Evolutionary conservation across 1,140 invertebrate genomes (phyloP), one percentile per base, ranked within the genome.

Genomic region (Drosophila setifemur): DNA sequence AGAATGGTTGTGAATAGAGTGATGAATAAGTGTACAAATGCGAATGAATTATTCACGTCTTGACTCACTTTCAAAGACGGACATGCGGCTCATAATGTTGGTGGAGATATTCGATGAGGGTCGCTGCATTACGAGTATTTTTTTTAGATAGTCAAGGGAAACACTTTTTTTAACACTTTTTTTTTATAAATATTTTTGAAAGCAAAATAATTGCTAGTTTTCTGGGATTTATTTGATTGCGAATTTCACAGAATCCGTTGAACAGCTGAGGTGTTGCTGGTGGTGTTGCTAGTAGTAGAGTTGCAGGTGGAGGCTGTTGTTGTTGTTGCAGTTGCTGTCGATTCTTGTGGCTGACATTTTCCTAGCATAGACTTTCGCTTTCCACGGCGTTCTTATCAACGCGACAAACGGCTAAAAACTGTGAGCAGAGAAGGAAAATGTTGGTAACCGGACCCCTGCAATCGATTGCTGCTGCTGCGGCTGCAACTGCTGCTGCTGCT

Each of bases 61-160:
- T 33, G 14, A 89, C 86, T 89, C 77, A 89, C 86, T 89, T 78
- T 89, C 86, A 60, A 89, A 89, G 64, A 89, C 53, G 45, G 73
- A 74, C 86, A 89, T 89, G 71, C 86, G 86, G 49, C 54, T 89
- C 86, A 89, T 87, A 64, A 89, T 89, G 67, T 48, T 78, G 4
- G 69, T 61, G 19, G 86, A 82, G 23, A 89, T 89, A 37, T 83
- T 86, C 54, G 85, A 37, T 35, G 54, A 37, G 29, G 86, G 73
- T 16, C 86, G 86, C 60, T 86, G 83, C 86, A 88, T 88, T 64
- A 33, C 73, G 21, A 25, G 37, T 28, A 21, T 28, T 11, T 35
- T n/a, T 11, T 6, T 2, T 5, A n/a, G n/a, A n/a, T n/a, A n/a
- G n/a, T n/a, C n/a, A n/a, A n/a, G n/a, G n/a, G n/a, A n/a, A n/a